Base-by-base conservation (phyloP, 2,797 vertebrate genomes). In the Orientallactaga sibirica region DNA sequence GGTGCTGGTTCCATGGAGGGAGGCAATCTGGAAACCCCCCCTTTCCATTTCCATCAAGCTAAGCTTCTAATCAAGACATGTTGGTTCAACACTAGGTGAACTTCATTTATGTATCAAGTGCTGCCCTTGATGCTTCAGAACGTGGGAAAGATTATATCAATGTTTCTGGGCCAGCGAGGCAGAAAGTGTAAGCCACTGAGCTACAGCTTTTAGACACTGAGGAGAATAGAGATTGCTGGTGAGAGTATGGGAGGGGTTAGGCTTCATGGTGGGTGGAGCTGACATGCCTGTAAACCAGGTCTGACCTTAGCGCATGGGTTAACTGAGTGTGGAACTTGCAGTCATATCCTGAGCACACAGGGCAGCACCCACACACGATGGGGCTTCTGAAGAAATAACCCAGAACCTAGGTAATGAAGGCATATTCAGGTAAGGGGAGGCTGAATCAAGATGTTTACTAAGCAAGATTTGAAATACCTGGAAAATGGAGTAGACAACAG, bases 121-220 rank as follows among this genome's bases (percentile, higher is more conserved):
- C 75, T 86, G 37, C 25, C 48, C 70, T 37, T 86, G 19, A 78
- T 93, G 86, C 64, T 79, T 87, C 33, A 79, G 41, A 74, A 62
- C 37, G 62, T 74, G 71, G 8, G 41, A 77, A 78, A 87, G 55
- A 19, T 75, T 37, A 48, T 2, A 87, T 19, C 78, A 9, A 24
- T 25, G 66, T 86, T 80, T 66, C 64, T 66, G 58, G 78, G n/a
- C 14, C 67, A 55, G 27, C 7, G 27, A 80, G 85, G n/a, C 33
- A 37, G 33, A 37, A 37, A 37, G 33, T 71, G 48, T 37, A 74
- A 70, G 66, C 24, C 43, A 73, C 6, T 77, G 33, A 37, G 33
- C 27, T 43, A 29, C 70, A 55, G 43, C 43, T 74, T 55, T 88
- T 55, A 55, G 74, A 86, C 16, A 62, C 7, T 24, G n/a, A 64